A percentile compares a stretch with the other conserved stretches of the same genome.
phyloP scores from a whole-genome alignment of 2,113 vertebrate species.

The Pygoscelis antarcticus region DNA sequence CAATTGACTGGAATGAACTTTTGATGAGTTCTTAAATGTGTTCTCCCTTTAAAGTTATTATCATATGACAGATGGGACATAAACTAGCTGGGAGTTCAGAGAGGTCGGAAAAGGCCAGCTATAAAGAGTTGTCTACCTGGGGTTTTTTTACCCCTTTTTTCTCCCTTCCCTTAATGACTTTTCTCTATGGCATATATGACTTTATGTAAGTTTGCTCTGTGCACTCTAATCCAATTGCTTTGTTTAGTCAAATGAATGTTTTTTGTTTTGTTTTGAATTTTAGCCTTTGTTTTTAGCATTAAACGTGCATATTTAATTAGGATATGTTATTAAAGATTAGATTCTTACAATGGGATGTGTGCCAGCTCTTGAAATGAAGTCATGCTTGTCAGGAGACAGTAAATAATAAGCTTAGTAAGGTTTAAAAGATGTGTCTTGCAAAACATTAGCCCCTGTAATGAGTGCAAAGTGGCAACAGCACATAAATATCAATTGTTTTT shows the following conservation, averaged over 20 bases:
- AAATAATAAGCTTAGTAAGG: constrained; percentile 61
- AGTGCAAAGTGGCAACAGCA: constrained; percentile 35
- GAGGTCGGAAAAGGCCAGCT: not conserved
- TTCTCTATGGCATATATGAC: constrained; percentile 14
- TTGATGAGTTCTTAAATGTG: not conserved
- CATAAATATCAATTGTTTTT: constrained; percentile 38
- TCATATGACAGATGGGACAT: not conserved
- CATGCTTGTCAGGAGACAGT: constrained; percentile 42
- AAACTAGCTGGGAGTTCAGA: constrained; percentile 7
- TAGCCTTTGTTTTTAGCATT: constrained; percentile 15
- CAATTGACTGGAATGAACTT: not conserved
- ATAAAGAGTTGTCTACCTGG: not conserved
- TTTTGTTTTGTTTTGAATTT: not conserved
- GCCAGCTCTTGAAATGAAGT: constrained; percentile 51
- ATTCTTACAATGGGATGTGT: constrained; percentile 19
- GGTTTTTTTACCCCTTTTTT: not conserved
- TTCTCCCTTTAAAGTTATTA: not conserved
- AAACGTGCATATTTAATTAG: constrained; percentile 37
- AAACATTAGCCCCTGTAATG: constrained; percentile 47
- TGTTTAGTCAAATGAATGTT: not conserved
- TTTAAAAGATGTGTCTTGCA: constrained; percentile 58
- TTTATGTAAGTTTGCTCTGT: constrained; percentile 12
- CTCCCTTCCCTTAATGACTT: not conserved
- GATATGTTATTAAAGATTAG: constrained; percentile 49
- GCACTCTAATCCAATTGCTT: not conserved